Conservation (phyloP, 2,113 vertebrate genomes). For the Chionis minor region DNA sequence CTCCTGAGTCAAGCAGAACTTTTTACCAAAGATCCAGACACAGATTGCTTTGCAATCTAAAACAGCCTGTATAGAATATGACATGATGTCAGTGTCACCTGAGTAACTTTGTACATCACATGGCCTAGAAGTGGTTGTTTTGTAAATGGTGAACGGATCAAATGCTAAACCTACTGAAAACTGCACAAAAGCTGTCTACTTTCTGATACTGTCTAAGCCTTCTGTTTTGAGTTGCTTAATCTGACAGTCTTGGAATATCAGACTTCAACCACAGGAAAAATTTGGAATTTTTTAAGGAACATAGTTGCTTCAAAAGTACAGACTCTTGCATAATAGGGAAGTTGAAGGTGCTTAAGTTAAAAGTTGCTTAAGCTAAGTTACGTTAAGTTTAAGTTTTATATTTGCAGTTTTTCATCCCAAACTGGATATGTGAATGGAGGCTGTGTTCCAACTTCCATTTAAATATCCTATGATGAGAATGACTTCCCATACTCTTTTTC, state of each 20-base stretch:
- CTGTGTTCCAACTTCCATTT: not conserved
- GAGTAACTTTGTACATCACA: not conserved
- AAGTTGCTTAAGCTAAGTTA: not conserved
- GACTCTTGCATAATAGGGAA: not conserved
- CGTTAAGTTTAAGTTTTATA: not conserved
- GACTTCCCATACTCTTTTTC: not conserved
- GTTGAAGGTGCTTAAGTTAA: not conserved
- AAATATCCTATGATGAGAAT: not conserved
- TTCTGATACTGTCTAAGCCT: not conserved
- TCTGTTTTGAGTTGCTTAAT: not conserved
- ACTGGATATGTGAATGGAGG: not conserved
- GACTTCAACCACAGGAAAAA: not conserved
- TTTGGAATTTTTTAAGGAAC: not conserved
- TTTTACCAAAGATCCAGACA: not conserved
- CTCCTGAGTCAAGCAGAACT: conserved; percentile 2
- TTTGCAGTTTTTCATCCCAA: not conserved
- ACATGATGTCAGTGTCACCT: not conserved
- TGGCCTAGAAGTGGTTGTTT: not conserved
- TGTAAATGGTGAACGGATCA: not conserved
- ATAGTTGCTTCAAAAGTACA: not conserved
- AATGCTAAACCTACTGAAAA: conserved; percentile 7
- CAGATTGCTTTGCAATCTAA: not conserved
- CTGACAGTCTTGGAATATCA: not conserved
- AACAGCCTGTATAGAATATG: not conserved
- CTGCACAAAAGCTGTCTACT: not conserved